Evolutionary conservation across 2,797 vertebrate species (phyloP), one percentile per base, ranked within the genome.

Genomic region (Notolepis coatsorum): DNA sequence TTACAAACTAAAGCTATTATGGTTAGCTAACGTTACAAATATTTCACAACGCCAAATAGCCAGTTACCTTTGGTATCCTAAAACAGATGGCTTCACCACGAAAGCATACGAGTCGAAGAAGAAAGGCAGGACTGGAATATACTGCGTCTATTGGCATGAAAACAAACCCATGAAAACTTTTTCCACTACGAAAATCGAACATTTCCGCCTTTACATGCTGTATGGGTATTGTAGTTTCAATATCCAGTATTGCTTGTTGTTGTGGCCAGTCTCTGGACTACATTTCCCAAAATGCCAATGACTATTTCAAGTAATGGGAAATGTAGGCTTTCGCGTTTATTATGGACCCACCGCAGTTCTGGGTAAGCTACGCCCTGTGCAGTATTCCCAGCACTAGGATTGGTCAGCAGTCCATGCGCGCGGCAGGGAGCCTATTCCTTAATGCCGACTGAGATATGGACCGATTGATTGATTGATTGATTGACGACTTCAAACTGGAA

Each of bases 161-260:
- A 71, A 85, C 72, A 79, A 77, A 61, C 57, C n/a, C n/a, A 77
- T 68, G 75, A 89, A 62, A 91, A 92, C 79, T 91, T 90, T 87
- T 87, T 85, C 87, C 85, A 80, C 68, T 37, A 59, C 69, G 58
- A 73, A 76, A 77, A 27, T 54, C 43, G 5, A 53, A 49, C 30
- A 72, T 77, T 83, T 92, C 88, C 87, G 75, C 3, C 12, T 57
- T 76, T 6, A 28, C 1, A 24, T 1, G 62, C 2, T 1, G 7
- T 21, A 15, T 45, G 75, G 88, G 84, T 77, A 81, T 66, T 79
- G 79, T 39, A 75, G 87, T 91, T 74, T 55, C 0, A 0, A 0
- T 1, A 5, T 0, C 0, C 0, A 1, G 24, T 33, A 1, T 6
- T 4, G n/a, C 5, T 0, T 4, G 2, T 1, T 24, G 3, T 0